Base-by-base conservation (phyloP, 2,888 invertebrate species). In the Philopedon plagiatum region DNA sequence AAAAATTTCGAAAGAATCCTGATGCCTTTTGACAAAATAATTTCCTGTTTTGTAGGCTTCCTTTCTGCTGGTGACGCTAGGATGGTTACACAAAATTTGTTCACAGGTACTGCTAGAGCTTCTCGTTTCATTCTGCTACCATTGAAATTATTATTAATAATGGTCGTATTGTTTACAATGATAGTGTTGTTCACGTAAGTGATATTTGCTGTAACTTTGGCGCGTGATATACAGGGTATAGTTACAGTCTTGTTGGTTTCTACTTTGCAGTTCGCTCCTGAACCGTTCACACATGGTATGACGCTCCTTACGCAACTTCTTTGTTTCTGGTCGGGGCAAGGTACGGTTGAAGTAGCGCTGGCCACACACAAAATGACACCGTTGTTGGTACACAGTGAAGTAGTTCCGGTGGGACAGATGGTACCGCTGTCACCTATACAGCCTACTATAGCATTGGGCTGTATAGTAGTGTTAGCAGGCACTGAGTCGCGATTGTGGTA, bases 301-400 rank as follows among this genome's bases (percentile, higher is more conserved):
- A 77, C 79, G 23, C 81, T 82, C 32, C 78, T 78, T 1, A 85
- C 81, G 70, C 85, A 85, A 21, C 81, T 81, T 7, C 77, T 77
- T 62, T 80, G 77, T 5, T 76, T 76, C 37, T 80, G 77, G 15
- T 80, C 76, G 0, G 76, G 78, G 67, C 85, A 85, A 7, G 83
- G 83, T 21, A 79, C 80, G 8, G 84, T 84, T n/a, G 79, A 73
- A 11, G 78, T 71, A 0, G 82, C 80, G 58, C 81, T 83, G 1
- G 84, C 82, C 2, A 84, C 83, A 71, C 85, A 85, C 80, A 85
- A 82, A 13, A 85, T 83, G 1, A 83, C 83, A 3, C 85, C 85
- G 58, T 83, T 83, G 8, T 79, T 78, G 66, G 85, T 84, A 74
- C 85, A 85, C 4, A 85, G 68, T 1, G 85, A 83, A 18, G 80